phyloP scores from a whole-genome alignment of 2,888 invertebrate species.

The Germaria angustata region DNA sequence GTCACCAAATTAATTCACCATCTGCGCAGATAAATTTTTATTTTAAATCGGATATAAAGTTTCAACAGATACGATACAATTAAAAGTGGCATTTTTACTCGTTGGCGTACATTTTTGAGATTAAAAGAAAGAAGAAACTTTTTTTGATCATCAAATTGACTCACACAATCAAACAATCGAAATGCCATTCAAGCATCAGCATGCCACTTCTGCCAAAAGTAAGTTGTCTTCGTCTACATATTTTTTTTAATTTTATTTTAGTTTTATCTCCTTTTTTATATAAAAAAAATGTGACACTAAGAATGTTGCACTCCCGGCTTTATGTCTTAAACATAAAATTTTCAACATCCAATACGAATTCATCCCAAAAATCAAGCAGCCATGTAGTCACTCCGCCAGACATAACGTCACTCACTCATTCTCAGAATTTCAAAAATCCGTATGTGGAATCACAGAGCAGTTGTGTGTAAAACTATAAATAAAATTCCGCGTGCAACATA shows the following conservation, averaged over 20 bases:
- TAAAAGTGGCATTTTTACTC: conserved; percentile 38
- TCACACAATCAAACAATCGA: conserved; percentile 44
- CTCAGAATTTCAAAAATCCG: conserved; percentile 51
- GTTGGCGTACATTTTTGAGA: conserved; percentile 18
- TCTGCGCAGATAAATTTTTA: not conserved
- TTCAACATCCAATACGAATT: conserved; percentile 61
- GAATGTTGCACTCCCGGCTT: conserved; percentile 57
- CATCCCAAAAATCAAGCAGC: conserved; percentile 49
- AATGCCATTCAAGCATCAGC: conserved; percentile 38
- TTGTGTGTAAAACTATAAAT: conserved; percentile 59
- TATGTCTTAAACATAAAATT: conserved; percentile 47
- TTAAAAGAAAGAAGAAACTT: not conserved
- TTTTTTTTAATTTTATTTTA: not conserved
- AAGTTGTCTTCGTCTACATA: conserved; percentile 14
- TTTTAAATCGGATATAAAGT: conserved; percentile 17
- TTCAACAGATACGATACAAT: conserved; percentile 9
- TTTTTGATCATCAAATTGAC: conserved; percentile 22
- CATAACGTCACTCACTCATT: conserved; percentile 50
- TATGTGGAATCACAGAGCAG: conserved; percentile 25
- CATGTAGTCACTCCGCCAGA: conserved; percentile 55
- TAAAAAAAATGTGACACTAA: conserved; percentile 50
- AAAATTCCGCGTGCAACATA: conserved; percentile 39
- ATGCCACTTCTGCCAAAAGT: conserved; percentile 21
- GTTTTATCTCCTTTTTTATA: not conserved
- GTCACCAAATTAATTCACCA: not conserved